A percentile compares a stretch with the other conserved stretches of the same genome.
phyloP scores from a whole-genome alignment of 2,797 vertebrate species.

The Melanotaenia maccullochi region DNA sequence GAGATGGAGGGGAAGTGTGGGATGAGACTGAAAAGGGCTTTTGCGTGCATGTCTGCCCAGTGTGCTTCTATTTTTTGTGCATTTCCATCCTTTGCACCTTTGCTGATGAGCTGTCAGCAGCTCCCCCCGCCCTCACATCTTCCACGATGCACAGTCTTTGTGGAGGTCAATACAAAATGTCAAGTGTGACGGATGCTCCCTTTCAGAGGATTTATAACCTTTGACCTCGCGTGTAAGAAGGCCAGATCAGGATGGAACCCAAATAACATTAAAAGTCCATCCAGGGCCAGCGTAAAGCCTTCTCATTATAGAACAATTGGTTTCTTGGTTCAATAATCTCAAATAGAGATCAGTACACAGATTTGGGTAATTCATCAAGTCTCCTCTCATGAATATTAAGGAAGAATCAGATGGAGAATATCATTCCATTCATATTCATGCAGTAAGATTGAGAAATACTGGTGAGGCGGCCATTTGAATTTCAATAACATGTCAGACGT shows the following conservation, averaged over 20 bases:
- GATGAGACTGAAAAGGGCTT: conserved; percentile 21
- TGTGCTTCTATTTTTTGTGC: conserved; percentile 30
- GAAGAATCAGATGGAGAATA: conserved; percentile 55
- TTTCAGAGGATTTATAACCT: conserved; percentile 51
- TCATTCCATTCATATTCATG: conserved; percentile 76
- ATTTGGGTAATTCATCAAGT: conserved; percentile 75
- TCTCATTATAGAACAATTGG: conserved; percentile 76
- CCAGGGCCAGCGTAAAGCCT: conserved; percentile 54
- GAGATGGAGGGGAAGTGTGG: conserved; percentile 6
- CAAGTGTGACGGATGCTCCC: conserved; percentile 77
- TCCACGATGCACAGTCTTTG: conserved; percentile 16
- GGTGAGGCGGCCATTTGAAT: conserved; percentile 73
- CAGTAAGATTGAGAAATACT: conserved; percentile 62
- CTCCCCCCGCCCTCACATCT: conserved; percentile 10
- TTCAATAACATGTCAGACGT: conserved; percentile 65
- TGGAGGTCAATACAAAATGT: conserved; percentile 69
- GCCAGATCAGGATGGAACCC: conserved; percentile 45
- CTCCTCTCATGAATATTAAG: conserved; percentile 70
- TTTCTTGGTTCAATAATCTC: conserved; percentile 69
- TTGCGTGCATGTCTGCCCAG: conserved; percentile 9
- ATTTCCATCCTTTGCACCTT: conserved; percentile 44
- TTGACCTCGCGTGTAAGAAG: conserved; percentile 64
- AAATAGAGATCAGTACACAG: conserved; percentile 67
- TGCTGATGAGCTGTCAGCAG: conserved; percentile 57
- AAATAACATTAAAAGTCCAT: conserved; percentile 71